phyloP scores from a whole-genome alignment of 2,797 vertebrate genomes.

The Philypnodon macrostomus region DNA sequence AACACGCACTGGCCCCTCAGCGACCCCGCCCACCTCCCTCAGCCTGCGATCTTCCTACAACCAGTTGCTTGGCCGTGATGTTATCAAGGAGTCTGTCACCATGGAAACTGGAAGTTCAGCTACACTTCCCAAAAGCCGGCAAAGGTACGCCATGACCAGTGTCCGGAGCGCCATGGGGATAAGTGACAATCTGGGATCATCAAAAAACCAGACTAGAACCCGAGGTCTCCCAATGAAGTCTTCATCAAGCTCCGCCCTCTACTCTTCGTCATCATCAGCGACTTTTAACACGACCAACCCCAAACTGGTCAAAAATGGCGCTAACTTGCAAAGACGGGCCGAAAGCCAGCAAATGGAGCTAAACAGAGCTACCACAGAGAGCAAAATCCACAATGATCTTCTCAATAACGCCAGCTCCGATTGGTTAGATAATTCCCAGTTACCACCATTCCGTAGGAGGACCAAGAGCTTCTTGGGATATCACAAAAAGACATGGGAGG shows the following conservation, averaged over 20 bases:
- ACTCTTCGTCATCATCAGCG: slow-evolving; percentile 85
- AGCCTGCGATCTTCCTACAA: slow-evolving; percentile 93
- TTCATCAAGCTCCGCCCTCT: slow-evolving; percentile 79
- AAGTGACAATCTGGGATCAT: slow-evolving; percentile 73
- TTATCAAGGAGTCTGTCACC: slow-evolving; percentile 76
- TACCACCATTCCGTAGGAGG: slow-evolving; percentile 78
- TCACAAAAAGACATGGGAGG: slow-evolving; percentile 76
- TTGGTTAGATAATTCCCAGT: slow-evolving; percentile 86
- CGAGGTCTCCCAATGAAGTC: slow-evolving; percentile 77
- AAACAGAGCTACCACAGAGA: slow-evolving; percentile 81
- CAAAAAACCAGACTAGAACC: slow-evolving; percentile 65
- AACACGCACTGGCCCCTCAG: slow-evolving; percentile 76
- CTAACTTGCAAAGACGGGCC: slow-evolving; percentile 93
- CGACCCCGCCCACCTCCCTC: slow-evolving; percentile 88
- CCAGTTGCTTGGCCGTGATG: slow-evolving; percentile 88
- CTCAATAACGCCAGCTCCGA: slow-evolving; percentile 81
- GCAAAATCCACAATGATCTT: slow-evolving; percentile 72
- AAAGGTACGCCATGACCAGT: slow-evolving; percentile 88
- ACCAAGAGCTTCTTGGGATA: slow-evolving; percentile 96
- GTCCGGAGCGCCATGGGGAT: slow-evolving; percentile 90
- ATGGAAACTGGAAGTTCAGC: slow-evolving; percentile 79
- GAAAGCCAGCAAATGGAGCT: slow-evolving; percentile 90
- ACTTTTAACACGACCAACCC: slow-evolving; percentile 82
- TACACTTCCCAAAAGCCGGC: slow-evolving; percentile 90
- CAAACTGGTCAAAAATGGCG: slow-evolving; percentile 95